Base-by-base conservation (phyloP, 2,888 invertebrate species). In the Melieria picta region DNA sequence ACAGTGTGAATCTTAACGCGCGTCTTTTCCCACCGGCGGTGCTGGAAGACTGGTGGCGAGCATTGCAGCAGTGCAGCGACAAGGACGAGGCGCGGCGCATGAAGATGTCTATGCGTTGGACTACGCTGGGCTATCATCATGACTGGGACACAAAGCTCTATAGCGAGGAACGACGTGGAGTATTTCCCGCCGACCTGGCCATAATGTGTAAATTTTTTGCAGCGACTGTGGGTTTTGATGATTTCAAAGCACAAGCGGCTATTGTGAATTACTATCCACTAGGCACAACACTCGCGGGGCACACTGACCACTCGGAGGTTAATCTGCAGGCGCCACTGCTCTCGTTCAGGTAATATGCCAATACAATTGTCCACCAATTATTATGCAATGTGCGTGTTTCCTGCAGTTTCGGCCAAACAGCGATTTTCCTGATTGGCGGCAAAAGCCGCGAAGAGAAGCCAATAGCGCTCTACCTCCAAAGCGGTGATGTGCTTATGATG, bases 91-190 rank as follows among this genome's bases (percentile, higher is more conserved):
- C 66, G 3, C 76, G 78, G 78, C 86, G 85, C 4, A 78, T 85
- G 80, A 85, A 80, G 79, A 83, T 77, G 73, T 89, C 78, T 72
- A 86, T 99, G 79, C 89, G 99, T 79, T 99, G 99, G 99, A 91
- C 94, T 1, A 99, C 99, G 0, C 87, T 99, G 50, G 99, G 99
- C 11, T 98, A 98, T 84, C 99, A 99, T 87, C 98, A 99, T 87
- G 93, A 99, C 85, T 99, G 99, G 99, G 93, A 97, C 81, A 94
- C 95, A 68, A 99, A 99, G 90, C 91, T 91, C 10, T 96, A 96
- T 82, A 90, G 88, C 71, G 94, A 95, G 85, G 85, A 89, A 5
- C 90, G 89, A 74, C 91, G 89, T 83, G 88, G 90, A 63, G 81
- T 86, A 9, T 94, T 98, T 86, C 97, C 97, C 0, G 76, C 81